Evolutionary conservation across 1,140 invertebrate genomes (phyloP).

Genomic region (Sycophaga agraensis): DNA sequence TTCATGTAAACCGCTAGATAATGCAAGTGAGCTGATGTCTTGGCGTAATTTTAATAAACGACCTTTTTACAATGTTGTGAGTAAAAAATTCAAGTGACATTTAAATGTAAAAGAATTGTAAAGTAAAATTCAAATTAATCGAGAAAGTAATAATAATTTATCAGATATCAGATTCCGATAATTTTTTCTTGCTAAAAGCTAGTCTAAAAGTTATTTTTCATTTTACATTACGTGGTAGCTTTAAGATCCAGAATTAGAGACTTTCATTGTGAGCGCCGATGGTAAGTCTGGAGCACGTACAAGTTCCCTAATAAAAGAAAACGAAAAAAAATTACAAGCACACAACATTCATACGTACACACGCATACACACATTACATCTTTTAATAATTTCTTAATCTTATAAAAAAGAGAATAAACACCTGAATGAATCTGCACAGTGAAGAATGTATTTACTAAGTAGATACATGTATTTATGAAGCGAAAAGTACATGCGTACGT

Average conservation of each 20-base stretch:
- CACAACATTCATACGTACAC: conserved; percentile 16
- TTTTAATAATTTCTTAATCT: conserved; percentile 30
- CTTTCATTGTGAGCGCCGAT: conserved; percentile 30
- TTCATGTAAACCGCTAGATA: conserved; percentile 15
- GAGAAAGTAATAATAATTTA: conserved; percentile 2
- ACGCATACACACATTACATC: conserved; percentile 18
- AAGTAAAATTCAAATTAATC: conserved; percentile 10
- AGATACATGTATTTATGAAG: conserved; percentile 26
- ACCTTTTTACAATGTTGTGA: conserved; percentile 20
- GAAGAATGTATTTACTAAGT: conserved; percentile 26
- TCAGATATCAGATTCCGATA: conserved; percentile 5
- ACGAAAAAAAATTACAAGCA: conserved; percentile 22
- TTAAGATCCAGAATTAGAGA: conserved; percentile 33
- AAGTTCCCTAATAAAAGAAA: conserved; percentile 31
- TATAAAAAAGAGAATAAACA: conserved; percentile 25
- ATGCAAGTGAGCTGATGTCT: conserved; percentile 21
- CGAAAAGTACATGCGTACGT: conserved; percentile 14
- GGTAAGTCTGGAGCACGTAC: conserved; percentile 32
- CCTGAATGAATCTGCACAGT: conserved; percentile 27
- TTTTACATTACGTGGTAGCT: conserved; percentile 31
- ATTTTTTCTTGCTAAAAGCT: conserved; percentile 29
- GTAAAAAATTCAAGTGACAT: conserved; percentile 15
- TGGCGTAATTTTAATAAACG: conserved; percentile 27
- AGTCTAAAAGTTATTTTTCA: conserved; percentile 27
- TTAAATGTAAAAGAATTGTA: conserved; percentile 20